Percentiles rank a stretch among this genome's conserved stretches.
Conservation (phyloP, 2,888 invertebrate genomes). For the Gibbula magus region DNA sequence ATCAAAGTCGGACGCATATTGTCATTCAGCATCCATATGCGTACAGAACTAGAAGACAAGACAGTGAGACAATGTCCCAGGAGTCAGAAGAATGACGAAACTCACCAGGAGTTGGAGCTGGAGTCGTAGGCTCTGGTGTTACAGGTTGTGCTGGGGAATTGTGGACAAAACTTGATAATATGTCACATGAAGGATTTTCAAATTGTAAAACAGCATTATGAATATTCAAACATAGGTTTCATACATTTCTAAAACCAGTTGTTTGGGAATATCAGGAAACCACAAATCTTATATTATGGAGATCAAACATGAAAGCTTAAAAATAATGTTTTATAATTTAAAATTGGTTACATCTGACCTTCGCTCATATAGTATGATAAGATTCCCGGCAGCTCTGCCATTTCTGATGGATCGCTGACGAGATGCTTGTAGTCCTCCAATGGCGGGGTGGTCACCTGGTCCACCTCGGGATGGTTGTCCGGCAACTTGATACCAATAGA, state of each 20-base stretch:
- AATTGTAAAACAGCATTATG: background rate
- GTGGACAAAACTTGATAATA: no score
- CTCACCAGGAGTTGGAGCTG: slow-evolving; percentile 7
- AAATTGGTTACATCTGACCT: background rate
- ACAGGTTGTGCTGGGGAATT: background rate
- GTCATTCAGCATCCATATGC: no score
- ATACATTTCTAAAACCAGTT: no score
- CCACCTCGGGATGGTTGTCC: slow-evolving; percentile 45
- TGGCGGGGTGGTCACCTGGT: slow-evolving; percentile 56
- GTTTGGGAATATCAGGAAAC: no score
- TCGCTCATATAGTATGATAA: slow-evolving; percentile 35
- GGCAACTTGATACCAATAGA: slow-evolving; percentile 59
- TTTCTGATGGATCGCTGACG: slow-evolving; percentile 40
- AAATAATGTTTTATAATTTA: background rate
- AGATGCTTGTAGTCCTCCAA: slow-evolving; percentile 46
- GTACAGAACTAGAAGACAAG: no score
- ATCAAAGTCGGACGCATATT: no score
- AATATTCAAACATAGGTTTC: background rate
- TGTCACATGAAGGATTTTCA: no score
- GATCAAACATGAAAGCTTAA: background rate
- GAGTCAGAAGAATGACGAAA: no score
- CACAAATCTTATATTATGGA: no score
- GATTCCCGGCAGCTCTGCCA: slow-evolving; percentile 50
- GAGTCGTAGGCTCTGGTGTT: background rate
- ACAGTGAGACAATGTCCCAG: no score